Evolutionary conservation across 1,140 invertebrate genomes (phyloP), one percentile per base, ranked within the genome.

Genomic region (Apocrypta bakeri): DNA sequence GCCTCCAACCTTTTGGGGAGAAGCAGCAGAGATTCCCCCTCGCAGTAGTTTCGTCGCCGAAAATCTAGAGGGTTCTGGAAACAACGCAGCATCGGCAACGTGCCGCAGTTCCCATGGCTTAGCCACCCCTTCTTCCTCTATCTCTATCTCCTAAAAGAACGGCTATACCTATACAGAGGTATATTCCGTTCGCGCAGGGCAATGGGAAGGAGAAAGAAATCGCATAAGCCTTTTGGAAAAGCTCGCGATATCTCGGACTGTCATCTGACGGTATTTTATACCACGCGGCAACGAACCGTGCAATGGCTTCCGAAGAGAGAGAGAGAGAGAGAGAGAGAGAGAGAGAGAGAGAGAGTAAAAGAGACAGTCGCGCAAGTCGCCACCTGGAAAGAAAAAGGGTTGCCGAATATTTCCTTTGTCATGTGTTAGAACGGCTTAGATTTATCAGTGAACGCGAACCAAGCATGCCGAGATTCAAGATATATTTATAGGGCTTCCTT

Each of bases 201-300:
- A 56, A n/a, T 7, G 48, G 24, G n/a, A 24, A 40, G 33, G 69
- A 56, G 48, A 72, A 42, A 84, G 83, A 85, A 85, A 87, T 87
- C 84, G 84, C 75, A 76, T 77, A 79, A 81, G 77, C 75, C 85
- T 84, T 78, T 82, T 56, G 71, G 74, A 74, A 83, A 84, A 77
- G 75, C 79, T 40, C 24, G 77, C 82, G 81, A 85, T 85, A 87
- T 87, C 85, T 85, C 31, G 64, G 40, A 84, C 63, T 83, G 86
- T 85, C 86, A 85, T 85, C 85, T 87, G 84, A 85, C 82, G 82
- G 69, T 80, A 80, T 80, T 73, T 80, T 69, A 64, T 25, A 48
- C 79, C 69, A 81, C 84, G 76, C 72, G 74, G 71, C 72, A 31
- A 73, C 85, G 79, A 83, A 42, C 37, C 31, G 69, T 61, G 37